phyloP scores from a whole-genome alignment of 2,888 invertebrate species.

The Polia nebulosa region DNA sequence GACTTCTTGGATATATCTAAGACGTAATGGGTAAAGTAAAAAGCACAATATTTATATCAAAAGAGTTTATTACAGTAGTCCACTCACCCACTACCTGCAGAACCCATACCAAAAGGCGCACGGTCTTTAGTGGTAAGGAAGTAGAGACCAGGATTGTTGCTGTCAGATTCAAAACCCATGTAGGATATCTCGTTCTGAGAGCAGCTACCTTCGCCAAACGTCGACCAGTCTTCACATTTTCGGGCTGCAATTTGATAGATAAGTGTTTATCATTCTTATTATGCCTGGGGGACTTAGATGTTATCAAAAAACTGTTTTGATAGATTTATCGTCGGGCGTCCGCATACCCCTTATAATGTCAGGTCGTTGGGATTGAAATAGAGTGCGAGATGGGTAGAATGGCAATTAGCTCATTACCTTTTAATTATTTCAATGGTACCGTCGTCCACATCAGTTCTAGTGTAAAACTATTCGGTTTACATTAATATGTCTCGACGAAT shows the following conservation, averaged over 20 bases:
- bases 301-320: too few species aligned
- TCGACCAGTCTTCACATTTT: conserved; percentile 81
- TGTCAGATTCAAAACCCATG: conserved; percentile 75
- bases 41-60: background rate
- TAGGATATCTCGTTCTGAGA: conserved; percentile 77
- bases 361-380: too few species aligned
- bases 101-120: conserved; percentile 78
- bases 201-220: conserved; percentile 79
- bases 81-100: conserved; percentile 72
- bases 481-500: background rate
- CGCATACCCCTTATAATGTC: too few species aligned
- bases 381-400: background rate
- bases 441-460: background rate
- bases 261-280: background rate
- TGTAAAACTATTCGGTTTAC: background rate
- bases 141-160: conserved; percentile 75
- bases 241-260: conserved; percentile 75
- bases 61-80: conserved; percentile 20
- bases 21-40: background rate
- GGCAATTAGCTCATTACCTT: background rate
- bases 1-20: background rate
- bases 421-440: background rate
- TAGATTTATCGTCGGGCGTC: too few species aligned
- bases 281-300: too few species aligned
- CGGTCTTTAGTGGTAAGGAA: conserved; percentile 78